Conservation (phyloP, 2,797 vertebrate species). For the Austrolebias charrua region DNA sequence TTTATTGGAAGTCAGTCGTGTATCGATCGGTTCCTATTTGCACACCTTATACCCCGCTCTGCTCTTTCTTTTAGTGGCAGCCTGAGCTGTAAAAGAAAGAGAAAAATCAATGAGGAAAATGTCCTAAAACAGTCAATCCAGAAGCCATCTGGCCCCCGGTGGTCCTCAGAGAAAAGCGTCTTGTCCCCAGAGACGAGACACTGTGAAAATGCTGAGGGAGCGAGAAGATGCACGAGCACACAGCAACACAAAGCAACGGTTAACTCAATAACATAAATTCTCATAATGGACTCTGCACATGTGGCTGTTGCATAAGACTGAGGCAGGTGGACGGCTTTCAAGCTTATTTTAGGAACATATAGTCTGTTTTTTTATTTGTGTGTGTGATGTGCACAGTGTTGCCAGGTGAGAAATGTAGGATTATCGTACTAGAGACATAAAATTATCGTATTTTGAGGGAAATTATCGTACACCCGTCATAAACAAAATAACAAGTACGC, state of each 20-base stretch:
- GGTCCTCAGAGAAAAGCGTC: slow-evolving; percentile 68
- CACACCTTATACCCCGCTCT: slow-evolving; percentile 16
- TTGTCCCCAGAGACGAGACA: slow-evolving; percentile 54
- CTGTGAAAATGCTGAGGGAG: slow-evolving; percentile 31
- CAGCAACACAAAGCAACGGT: slow-evolving; percentile 57
- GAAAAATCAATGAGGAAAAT: slow-evolving; percentile 79
- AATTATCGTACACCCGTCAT: no score
- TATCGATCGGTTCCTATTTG: slow-evolving; percentile 42
- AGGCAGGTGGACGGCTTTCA: slow-evolving; percentile 13
- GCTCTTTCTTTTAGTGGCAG: slow-evolving; percentile 65
- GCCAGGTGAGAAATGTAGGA: no score
- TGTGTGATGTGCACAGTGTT: no score
- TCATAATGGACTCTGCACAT: slow-evolving; percentile 17
- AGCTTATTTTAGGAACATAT: slow-evolving; percentile 14
- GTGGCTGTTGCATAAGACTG: slow-evolving; percentile 48
- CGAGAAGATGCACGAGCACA: slow-evolving; percentile 17
- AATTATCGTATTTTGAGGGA: no score
- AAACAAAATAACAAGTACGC: no score
- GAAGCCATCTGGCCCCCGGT: slow-evolving; percentile 75
- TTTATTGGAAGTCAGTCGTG: slow-evolving; percentile 32
- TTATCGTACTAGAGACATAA: no score
- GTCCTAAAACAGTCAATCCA: slow-evolving; percentile 78
- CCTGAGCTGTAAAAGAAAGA: slow-evolving; percentile 63
- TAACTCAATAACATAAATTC: slow-evolving; percentile 58
- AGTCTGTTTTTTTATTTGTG: no score